Evolutionary conservation across 2,797 vertebrate species (phyloP).

Genomic region (Xenops minutus): DNA sequence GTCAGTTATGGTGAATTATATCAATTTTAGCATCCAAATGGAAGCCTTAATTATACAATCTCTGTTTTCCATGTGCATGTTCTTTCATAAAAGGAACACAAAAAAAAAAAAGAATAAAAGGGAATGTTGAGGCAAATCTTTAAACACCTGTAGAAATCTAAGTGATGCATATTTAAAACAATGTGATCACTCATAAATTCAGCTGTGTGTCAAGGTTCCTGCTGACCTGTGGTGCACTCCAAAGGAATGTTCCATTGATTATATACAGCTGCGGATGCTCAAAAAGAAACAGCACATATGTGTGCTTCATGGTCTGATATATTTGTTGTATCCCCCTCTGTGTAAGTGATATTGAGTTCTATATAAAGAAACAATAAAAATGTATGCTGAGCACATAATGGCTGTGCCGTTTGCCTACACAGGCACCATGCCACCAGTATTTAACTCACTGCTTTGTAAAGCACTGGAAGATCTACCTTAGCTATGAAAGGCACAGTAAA

Average conservation of each 20-base stretch:
- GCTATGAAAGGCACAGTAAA: background rate
- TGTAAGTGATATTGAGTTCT: slow-evolving; percentile 48
- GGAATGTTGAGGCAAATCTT: slow-evolving; percentile 31
- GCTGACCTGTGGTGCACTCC: slow-evolving; percentile 61
- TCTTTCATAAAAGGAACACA: background rate
- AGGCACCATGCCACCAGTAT: background rate
- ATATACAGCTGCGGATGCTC: slow-evolving; percentile 54
- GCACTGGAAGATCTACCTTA: background rate
- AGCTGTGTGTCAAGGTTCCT: slow-evolving; percentile 64
- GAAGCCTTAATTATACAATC: slow-evolving; percentile 44
- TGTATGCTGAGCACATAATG: slow-evolving; percentile 18
- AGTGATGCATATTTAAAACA: slow-evolving; percentile 67
- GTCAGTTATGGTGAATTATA: slow-evolving; percentile 27
- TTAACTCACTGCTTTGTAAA: background rate
- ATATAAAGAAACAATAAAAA: slow-evolving; percentile 37
- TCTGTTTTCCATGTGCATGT: background rate
- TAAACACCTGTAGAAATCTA: slow-evolving; percentile 66
- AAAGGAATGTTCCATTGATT: slow-evolving; percentile 54
- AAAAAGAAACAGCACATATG: slow-evolving; percentile 39
- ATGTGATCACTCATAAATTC: slow-evolving; percentile 58
- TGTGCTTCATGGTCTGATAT: slow-evolving; percentile 39
- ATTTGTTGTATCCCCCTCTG: slow-evolving; percentile 34
- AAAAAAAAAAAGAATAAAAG: background rate
- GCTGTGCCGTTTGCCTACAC: background rate
- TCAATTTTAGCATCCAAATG: slow-evolving; percentile 35